Base-by-base conservation (phyloP, 1,140 invertebrate genomes). In the Mizuhopecten yessoensis region DNA sequence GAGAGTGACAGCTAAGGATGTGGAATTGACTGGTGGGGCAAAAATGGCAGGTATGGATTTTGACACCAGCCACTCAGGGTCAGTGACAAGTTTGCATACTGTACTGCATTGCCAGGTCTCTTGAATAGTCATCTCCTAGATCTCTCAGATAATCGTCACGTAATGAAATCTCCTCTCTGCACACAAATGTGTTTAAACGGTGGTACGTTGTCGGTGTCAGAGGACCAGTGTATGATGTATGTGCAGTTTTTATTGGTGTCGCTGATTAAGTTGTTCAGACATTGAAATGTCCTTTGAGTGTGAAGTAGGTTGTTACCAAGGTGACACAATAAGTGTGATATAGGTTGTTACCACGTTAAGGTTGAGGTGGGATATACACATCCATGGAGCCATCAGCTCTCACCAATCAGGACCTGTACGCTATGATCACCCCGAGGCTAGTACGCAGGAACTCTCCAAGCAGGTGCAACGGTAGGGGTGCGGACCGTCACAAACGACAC, bases 21-120 rank as follows among this genome's bases (percentile, higher is more conserved):
- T 13, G 2, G 23, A 75, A 75, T 75, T 75, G 57, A 75, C 57
- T 75, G 11, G 23, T 23, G 57, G 57, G 57, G 23, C n/a, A n/a
- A 49, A 75, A 75, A 75, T 17, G 57, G 57, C 57, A 75, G 57
- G 57, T 75, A 75, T 75, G 57, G 57, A 75, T 75, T 75, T n/a
- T 17, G 57, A 75, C n/a, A 75, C 57, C 57, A 75, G 57, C 17
- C 57, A 75, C 57, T 75, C 57, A 0, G 57, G 57, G 57, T 75
- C 17, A 75, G 57, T 75, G 57, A 75, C 57, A 75, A 75, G 57
- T 75, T 75, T 75, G 57, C 29, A n/a, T 75, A 75, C 57, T 75
- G 23, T 75, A 23, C n/a, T 2, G 57, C n/a, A 17, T 45, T 29
- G 57, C 57, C n/a, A n/a, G n/a, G 57, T 75, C 57, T 29, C 23